phyloP scores from a whole-genome alignment of 2,113 vertebrate species.

The mouse (Mus musculus) region GRCm39 chr2:27738501-27739000 shows the following conservation, averaged over 20 bases:
- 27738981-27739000: neutral
- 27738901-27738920: rapidly evolving
- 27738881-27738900: rapidly evolving
- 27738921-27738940: neutral
- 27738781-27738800: neutral
- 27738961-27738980: neutral
- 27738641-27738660: neutral
- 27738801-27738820: neutral
- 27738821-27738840: neutral
- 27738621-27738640: neutral
- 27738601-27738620: neutral
- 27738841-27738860: neutral
- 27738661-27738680: neutral
- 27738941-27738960: rapidly evolving
- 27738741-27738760: neutral
- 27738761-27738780: neutral
- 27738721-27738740: neutral
- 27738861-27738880: too few relatives aligned
- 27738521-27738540: neutral
- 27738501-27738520: neutral
- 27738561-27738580: neutral
- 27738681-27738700: neutral
- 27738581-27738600: slow-evolving; percentile 22
- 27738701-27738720: slow-evolving; percentile 49
- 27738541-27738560: neutral